Conservation (phyloP, 2,113 vertebrate species). For the Fregetta grallaria region DNA sequence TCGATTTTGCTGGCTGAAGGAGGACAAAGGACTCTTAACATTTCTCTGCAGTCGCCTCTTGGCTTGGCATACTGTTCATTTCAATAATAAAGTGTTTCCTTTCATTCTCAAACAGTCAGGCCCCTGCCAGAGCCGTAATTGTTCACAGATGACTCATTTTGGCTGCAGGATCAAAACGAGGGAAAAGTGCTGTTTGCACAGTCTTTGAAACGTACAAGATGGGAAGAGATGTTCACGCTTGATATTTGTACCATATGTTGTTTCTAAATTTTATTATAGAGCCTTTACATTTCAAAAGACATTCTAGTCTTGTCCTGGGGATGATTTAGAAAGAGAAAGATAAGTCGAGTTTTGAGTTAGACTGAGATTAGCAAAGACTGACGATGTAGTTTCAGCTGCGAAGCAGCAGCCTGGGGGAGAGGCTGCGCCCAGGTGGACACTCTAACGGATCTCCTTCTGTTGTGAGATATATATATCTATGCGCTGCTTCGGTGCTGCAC, state of each 20-base stretch:
- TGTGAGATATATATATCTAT: fast-evolving
- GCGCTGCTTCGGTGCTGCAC: not conserved
- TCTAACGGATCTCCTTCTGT: not conserved
- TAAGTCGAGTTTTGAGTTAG: not conserved
- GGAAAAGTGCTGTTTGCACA: conserved; percentile 53
- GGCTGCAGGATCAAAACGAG: conserved; percentile 63
- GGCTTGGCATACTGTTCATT: conserved; percentile 46
- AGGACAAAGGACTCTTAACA: conserved; percentile 48
- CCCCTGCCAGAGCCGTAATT: conserved; percentile 69
- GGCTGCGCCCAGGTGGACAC: not conserved
- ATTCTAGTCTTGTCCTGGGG: conserved; percentile 34
- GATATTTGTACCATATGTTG: conserved; percentile 63
- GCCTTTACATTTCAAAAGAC: conserved; percentile 61
- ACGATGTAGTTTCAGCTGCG: not conserved
- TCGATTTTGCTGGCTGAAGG: not conserved
- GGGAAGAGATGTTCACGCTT: conserved; percentile 60
- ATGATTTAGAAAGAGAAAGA: conserved; percentile 26
- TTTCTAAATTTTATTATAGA: conserved; percentile 49
- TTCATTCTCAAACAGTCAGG: conserved; percentile 59
- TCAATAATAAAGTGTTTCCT: conserved; percentile 71
- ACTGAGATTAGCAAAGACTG: not conserved
- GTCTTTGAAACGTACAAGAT: conserved; percentile 54
- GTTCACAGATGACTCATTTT: conserved; percentile 73
- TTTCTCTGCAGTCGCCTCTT: conserved; percentile 39
- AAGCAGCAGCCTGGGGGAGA: not conserved